phyloP scores from a whole-genome alignment of 1,140 invertebrate species.

The Drosophila bocki region DNA sequence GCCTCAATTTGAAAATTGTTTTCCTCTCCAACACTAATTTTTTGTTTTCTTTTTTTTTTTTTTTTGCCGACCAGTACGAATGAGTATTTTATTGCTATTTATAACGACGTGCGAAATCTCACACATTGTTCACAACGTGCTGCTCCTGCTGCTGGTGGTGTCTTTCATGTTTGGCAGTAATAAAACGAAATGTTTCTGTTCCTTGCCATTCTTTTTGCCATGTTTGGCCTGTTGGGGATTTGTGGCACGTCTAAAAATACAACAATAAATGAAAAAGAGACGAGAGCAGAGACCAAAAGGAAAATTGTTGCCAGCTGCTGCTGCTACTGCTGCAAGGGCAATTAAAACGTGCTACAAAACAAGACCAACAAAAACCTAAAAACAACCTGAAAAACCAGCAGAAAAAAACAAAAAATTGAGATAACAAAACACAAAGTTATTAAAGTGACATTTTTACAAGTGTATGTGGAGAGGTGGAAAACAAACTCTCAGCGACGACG shows the following conservation, averaged over 20 bases:
- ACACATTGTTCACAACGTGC: conserved; percentile 61
- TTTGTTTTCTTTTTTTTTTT: neutral
- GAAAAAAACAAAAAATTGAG: conserved; percentile 10
- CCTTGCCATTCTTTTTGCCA: conserved; percentile 18
- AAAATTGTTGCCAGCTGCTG: conserved; percentile 54
- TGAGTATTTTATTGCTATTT: conserved; percentile 68
- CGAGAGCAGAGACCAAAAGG: conserved; percentile 41
- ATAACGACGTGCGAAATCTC: conserved; percentile 79
- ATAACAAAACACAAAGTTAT: conserved; percentile 68
- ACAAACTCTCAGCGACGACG: conserved; percentile 15
- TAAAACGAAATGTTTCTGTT: conserved; percentile 68
- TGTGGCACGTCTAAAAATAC: conserved; percentile 74
- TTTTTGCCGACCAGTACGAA: neutral
- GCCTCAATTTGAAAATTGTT: conserved; percentile 57
- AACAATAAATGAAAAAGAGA: conserved; percentile 38
- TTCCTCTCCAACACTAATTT: conserved; percentile 20
- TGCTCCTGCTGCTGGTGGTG: conserved; percentile 8
- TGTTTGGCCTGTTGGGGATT: conserved; percentile 63
- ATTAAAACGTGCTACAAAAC: conserved; percentile 70
- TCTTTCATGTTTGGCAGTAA: conserved; percentile 68
- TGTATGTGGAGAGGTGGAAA: conserved; percentile 37
- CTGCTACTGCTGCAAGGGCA: conserved; percentile 51
- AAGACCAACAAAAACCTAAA: conserved; percentile 31
- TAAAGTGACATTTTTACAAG: conserved; percentile 79
- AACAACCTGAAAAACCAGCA: conserved; percentile 1